Base-by-base conservation (phyloP, 2,113 vertebrate genomes). In the Anthoscopus minutus region DNA sequence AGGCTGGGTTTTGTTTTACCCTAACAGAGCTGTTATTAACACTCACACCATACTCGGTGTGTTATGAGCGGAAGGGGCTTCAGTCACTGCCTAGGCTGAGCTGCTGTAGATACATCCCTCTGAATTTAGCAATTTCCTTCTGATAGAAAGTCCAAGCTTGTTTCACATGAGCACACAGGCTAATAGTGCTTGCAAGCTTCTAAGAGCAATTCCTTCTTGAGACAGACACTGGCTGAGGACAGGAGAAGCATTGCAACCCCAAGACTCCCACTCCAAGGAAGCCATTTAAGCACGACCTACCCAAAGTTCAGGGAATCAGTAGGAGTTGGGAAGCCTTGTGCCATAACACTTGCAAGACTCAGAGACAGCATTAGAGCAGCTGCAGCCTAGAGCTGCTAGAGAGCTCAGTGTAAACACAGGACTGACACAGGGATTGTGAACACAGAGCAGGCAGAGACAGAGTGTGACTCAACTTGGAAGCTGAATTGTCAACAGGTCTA, bases 161-260 rank as follows among this genome's bases (percentile, higher is more conserved):
- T 70, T 88, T 31, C n/a, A 69, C 40, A 67, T 0, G 0, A 80
- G 42, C 42, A 42, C 1, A 16, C 4, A 38, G 48, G 17, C 33
- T 69, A 86, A 66, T 6, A 70, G 38, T 0, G 6, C 53, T n/a
- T 20, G 2, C 42, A 58, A 47, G 22, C 23, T 79, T 40, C 1
- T 16, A 64, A 51, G 11, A 84, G 16, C 28, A 73, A 22, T n/a
- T 72, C 51, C 38, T 90, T 42, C 48, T 4, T 22, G 62, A 89
- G 18, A 38, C n/a, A 4, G 30, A 64, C 5, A 35, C 9, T 30
- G 50, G 47, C 72, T 74, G 47, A 78, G 18, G 15, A 42, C 37
- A 77, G 56, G 12, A 70, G 30, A 57, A 84, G 18, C 47, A 54
- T 51, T 2, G 6, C 54, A 89, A 11, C 11, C 14, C 58, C 4